Evolutionary conservation across 2,797 vertebrate genomes (phyloP), one percentile per base, ranked within the genome.

Genomic region (Perodicticus potto): DNA sequence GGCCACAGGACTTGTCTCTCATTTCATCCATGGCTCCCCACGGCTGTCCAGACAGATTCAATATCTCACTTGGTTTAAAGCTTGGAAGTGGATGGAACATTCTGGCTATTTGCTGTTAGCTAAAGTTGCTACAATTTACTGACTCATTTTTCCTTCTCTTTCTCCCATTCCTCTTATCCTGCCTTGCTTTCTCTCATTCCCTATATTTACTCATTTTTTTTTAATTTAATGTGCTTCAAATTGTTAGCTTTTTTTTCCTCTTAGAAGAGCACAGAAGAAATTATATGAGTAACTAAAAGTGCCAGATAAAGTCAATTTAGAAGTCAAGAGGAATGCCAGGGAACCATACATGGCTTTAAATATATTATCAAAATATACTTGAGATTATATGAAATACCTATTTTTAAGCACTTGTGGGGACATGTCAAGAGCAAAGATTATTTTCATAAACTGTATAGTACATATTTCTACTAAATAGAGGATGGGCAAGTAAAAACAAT

Each of bases 181-280:
- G 59, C 23, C 25, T 80, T 90, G 57, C 49, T 90, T 80, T 63
- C 74, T 88, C 67, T 84, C 7, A 9, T 83, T 88, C 19, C 32
- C 23, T 85, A 43, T 43, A 86, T 69, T 95, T 34, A 83, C 25
- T 84, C 40, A 80, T 63, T 53, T 53, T 53, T 88, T 92, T 81
- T 96, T 45, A 11, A 89, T 78, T 95, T 69, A 93, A 73, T 76
- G 34, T 27, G 49, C 63, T 81, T 87, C 40, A 59, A 77, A 77
- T 65, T 69, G 29, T 55, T 90, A 69, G 86, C 43, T 74, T 40
- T 81, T 84, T 23, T 37, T 7, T 5, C 8, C n/a, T 29, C 17
- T 82, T 32, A 77, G 25, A 83, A 72, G 13, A 74, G 11, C 84
- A 80, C 0, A 59, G 43, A 11, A 92, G 37, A 95, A 55, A 67